Evolutionary conservation across 2,113 vertebrate species (phyloP), one percentile per base, ranked within the genome.

Genomic region (Eudyptes chrysolophus): DNA sequence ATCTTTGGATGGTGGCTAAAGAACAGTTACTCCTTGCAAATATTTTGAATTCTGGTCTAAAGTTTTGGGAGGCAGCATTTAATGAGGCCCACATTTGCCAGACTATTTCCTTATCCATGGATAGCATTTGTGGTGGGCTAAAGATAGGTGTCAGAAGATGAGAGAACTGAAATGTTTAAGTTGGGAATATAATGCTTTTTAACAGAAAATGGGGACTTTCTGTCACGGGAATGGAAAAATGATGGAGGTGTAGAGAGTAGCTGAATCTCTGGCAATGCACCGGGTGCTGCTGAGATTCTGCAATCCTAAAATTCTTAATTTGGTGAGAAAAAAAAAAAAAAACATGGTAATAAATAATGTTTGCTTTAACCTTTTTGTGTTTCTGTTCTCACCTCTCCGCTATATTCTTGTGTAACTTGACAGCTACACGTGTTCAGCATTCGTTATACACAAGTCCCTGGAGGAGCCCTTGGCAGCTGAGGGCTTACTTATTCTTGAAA

Each of bases 401-500:
- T 91, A 71, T 80, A 87, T 91, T 80, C 81, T 92, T 61, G 89
- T 90, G 88, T 79, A 95, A 85, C 81, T 75, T 96, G 96, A 96
- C 95, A 96, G 94, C 58, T 95, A 94, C 95, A 96, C 24, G 55
- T 95, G 96, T 97, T 96, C 94, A 71, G 82, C 94, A 90, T 97
- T 96, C 75, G 92, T 91, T 97, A 94, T 55, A 91, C 51, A 70
- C 86, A 77, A 81, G 68, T 96, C 95, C 89, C 94, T 40, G 52
- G 89, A 94, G 97, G 46, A 88, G 60, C 40, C 49, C 34, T 92
- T 96, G 90, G 93, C 94, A 95, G 90, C 94, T 72, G 70, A 95
- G 80, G 87, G 34, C 66, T 90, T 87, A 70, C 60, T 89, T 94
- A 74, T 49, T 94, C 89, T 97, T 95, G 81, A 95, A 96, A 95